Evolutionary conservation across 2,888 invertebrate species (phyloP).

Genomic region (Drosophila paramelanica): DNA sequence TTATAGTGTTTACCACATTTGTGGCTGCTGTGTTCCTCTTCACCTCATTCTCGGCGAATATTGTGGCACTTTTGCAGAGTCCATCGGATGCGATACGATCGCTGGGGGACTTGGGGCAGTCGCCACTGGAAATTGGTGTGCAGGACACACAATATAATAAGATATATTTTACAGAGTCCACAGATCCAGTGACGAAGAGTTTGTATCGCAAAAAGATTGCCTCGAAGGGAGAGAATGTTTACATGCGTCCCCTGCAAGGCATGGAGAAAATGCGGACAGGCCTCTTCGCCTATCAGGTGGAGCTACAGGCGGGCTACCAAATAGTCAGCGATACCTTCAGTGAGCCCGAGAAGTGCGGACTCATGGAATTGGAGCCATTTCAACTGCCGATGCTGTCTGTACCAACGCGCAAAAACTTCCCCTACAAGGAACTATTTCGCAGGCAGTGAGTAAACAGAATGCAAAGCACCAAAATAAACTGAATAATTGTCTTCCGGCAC

Average conservation of each 20-base stretch:
- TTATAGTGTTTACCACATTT: slow-evolving; percentile 87
- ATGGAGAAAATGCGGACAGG: slow-evolving; percentile 86
- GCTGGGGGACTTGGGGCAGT: slow-evolving; percentile 86
- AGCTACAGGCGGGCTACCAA: slow-evolving; percentile 87
- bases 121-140: slow-evolving; percentile 87
- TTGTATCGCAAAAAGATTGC: slow-evolving; percentile 87
- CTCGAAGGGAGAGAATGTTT: slow-evolving; percentile 86
- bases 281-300: slow-evolving; percentile 88
- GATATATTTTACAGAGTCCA: slow-evolving; percentile 87
- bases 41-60: slow-evolving; percentile 89
- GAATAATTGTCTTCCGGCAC: not conserved
- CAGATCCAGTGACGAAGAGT: slow-evolving; percentile 86
- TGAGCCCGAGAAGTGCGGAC: slow-evolving; percentile 88
- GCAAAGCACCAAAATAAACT: not conserved
- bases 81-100: slow-evolving; percentile 87
- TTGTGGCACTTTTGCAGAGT: slow-evolving; percentile 88
- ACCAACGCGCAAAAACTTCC: slow-evolving; percentile 86
- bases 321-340: slow-evolving; percentile 87
- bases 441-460: slow-evolving; percentile 69
- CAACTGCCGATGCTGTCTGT: slow-evolving; percentile 87
- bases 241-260: slow-evolving; percentile 86
- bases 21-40: slow-evolving; percentile 87
- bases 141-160: slow-evolving; percentile 88
- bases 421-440: slow-evolving; percentile 87
- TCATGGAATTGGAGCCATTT: slow-evolving; percentile 87